Base-by-base conservation (phyloP, 1,140 invertebrate species). In the Nebria ingens region DNA sequence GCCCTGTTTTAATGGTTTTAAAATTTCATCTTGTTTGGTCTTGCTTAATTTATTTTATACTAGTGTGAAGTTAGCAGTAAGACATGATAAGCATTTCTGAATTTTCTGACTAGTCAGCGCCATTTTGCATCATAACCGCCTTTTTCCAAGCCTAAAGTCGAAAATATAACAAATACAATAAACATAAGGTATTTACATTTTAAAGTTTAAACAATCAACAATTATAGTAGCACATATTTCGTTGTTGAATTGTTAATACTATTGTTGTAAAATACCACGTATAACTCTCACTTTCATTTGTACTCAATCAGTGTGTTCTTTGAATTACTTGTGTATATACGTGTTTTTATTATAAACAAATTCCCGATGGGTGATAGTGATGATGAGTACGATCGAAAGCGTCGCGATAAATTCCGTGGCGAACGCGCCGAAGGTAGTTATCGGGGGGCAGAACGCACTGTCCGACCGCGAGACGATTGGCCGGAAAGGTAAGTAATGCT, bases 331-430 rank as follows among this genome's bases (percentile, higher is more conserved):
- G 25, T 34, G 25, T 34, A n/a, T 34, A n/a, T 34, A n/a, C n/a
- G 25, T 34, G 25, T 34, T 34, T 9, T n/a, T 49, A 19, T 56
- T n/a, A n/a, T n/a, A n/a, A n/a, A n/a, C n/a, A n/a, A n/a, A n/a
- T n/a, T 59, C 49, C 51, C 63, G 59, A 93, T 93, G 91, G 91
- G 75, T 58, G 91, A 93, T 68, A 91, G 89, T 62, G 91, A 93
- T 69, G 91, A 93, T 73, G 90, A 93, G 67, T 92, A 92, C 64
- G 89, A 93, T 70, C 79, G 88, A 21, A 91, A 93, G 67, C 73
- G 89, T 40, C 76, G 91, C 23, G 90, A 93, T 63, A 93, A 93
- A 68, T 93, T 93, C 65, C 79, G 89, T 51, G 90, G 89, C 6
- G 90, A 93, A 76, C 77, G 90, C 58, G 83, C 83, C 55, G 84